phyloP scores from a whole-genome alignment of 2,888 invertebrate genomes.

The Cecidostiba fungosa region DNA sequence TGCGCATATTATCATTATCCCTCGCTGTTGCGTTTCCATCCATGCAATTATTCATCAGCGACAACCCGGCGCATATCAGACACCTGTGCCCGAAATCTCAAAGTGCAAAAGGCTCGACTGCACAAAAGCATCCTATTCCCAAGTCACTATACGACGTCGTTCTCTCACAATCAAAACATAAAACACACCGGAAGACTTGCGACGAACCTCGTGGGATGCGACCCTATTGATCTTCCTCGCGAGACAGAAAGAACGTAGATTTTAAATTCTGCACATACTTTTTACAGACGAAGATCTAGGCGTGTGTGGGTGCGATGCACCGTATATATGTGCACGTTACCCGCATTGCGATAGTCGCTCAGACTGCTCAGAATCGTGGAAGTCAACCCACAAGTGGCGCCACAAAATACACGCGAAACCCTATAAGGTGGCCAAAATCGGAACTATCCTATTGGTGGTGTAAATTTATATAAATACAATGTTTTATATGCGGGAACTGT shows the following conservation, averaged over 20 bases:
- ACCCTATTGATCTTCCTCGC: conserved; percentile 30
- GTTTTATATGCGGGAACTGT: too few relatives aligned
- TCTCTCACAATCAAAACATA: neutral
- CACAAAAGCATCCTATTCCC: neutral
- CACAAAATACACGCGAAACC: too few relatives aligned
- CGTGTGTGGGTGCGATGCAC: neutral
- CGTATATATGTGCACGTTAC: neutral
- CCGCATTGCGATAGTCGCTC: neutral
- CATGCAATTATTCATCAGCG: neutral
- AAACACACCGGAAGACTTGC: neutral
- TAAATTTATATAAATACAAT: too few relatives aligned
- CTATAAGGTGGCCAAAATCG: too few relatives aligned
- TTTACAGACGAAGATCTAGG: neutral
- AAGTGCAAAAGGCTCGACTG: neutral
- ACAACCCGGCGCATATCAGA: neutral
- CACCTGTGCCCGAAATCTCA: neutral
- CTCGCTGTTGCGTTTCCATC: neutral
- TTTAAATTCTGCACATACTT: conserved; percentile 23
- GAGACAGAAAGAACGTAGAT: conserved; percentile 13
- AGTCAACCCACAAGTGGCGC: too few relatives aligned
- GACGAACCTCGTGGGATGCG: conserved; percentile 16
- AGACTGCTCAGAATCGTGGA: too few relatives aligned
- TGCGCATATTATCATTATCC: neutral
- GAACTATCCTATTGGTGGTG: too few relatives aligned
- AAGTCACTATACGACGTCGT: neutral